Evolutionary conservation across 2,797 vertebrate genomes (phyloP).

Genomic region (Benthosema pterotum): DNA sequence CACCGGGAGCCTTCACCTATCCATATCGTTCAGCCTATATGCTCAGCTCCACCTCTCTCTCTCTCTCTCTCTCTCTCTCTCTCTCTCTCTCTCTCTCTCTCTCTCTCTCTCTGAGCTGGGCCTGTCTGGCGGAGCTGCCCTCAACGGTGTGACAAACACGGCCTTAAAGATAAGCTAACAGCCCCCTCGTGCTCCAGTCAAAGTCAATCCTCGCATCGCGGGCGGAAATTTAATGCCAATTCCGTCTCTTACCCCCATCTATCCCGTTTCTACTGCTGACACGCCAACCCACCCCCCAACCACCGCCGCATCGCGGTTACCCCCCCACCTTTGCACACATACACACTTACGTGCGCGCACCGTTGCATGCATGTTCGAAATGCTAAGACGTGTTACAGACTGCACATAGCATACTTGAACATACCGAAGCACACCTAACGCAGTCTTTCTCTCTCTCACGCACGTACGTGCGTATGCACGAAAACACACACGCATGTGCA

Average conservation of each 20-base stretch:
- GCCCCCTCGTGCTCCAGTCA: slow-evolving; percentile 85
- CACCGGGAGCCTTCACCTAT: slow-evolving; percentile 98
- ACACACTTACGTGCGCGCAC: slow-evolving; percentile 45
- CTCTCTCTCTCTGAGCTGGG: slow-evolving; percentile 36
- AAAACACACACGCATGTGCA: not conserved
- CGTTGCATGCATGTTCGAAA: no score
- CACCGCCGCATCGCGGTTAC: not conserved
- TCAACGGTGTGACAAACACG: slow-evolving; percentile 95
- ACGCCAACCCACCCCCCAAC: slow-evolving; percentile 43
- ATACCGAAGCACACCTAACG: not conserved
- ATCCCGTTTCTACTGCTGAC: slow-evolving; percentile 61
- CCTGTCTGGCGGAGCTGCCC: slow-evolving; percentile 86
- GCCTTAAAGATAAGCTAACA: slow-evolving; percentile 92
- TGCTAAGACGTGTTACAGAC: not conserved
- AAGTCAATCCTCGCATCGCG: slow-evolving; percentile 92
- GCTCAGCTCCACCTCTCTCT: slow-evolving; percentile 58
- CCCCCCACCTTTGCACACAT: slow-evolving; percentile 17
- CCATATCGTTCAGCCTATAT: slow-evolving; percentile 92
- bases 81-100: slow-evolving; percentile 3
- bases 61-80: slow-evolving; percentile 40
- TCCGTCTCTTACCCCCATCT: slow-evolving; percentile 83
- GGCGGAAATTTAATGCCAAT: slow-evolving; percentile 97
- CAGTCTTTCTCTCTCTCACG: slow-evolving; percentile 11
- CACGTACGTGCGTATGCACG: slow-evolving; percentile 5
- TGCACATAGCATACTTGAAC: slow-evolving; percentile 37